Evolutionary conservation across 2,797 vertebrate species (phyloP).

Genomic region (Callimico goeldii): DNA sequence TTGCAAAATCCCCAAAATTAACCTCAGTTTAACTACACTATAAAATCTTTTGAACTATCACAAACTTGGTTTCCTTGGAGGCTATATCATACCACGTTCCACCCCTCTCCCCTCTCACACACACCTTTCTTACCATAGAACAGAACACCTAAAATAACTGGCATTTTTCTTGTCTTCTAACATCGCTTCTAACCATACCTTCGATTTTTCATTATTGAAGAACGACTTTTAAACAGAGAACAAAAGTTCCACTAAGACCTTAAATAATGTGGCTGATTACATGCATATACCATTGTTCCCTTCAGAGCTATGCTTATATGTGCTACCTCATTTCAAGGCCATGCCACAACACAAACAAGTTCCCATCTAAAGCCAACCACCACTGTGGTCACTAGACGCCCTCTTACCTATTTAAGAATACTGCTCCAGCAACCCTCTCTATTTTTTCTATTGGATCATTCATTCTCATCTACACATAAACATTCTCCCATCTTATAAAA

Average conservation of each 20-base stretch:
- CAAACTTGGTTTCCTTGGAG: neutral
- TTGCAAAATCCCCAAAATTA: neutral
- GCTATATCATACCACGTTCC: neutral
- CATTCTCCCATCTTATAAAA: neutral
- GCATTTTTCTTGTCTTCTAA: conserved; percentile 1
- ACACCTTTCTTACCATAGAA: neutral
- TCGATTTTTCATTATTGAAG: conserved; percentile 11
- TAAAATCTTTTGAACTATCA: neutral
- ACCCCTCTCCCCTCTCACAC: neutral
- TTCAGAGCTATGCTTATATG: neutral
- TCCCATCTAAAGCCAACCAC: neutral
- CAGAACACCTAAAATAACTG: neutral
- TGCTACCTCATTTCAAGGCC: neutral
- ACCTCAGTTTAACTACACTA: neutral
- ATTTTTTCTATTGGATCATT: neutral
- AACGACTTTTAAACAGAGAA: conserved; percentile 2
- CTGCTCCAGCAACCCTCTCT: neutral
- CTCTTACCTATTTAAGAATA: neutral
- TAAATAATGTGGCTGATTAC: neutral
- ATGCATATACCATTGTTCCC: neutral
- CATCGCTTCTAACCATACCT: neutral
- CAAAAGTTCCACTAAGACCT: conserved; percentile 7
- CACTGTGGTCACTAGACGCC: neutral
- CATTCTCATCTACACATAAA: neutral
- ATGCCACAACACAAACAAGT: neutral